A percentile compares a stretch with the other conserved stretches of the same genome.
Evolutionary conservation across 30 jellyfish, hydroid and myxozoan genomes (phyloP).

Genomic region (Cassiopea andromeda): DNA sequence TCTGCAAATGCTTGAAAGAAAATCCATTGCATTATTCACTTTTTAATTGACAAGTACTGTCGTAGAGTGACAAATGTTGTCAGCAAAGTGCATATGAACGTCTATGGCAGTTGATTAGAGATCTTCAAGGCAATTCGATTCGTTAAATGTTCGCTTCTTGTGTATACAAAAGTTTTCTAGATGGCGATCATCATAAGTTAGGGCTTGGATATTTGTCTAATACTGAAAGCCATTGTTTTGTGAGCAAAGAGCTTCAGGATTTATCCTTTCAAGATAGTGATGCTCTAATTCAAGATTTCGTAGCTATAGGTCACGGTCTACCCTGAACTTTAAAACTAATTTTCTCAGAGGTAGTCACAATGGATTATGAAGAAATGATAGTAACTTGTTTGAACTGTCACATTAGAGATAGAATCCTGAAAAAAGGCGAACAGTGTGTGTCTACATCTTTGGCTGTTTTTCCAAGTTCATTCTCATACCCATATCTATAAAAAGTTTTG

Average conservation of each 20-base stretch:
- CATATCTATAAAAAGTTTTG: neutral
- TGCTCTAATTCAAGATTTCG: neutral
- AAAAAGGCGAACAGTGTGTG: too few relatives aligned
- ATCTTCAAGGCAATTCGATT: neutral
- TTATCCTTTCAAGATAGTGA: neutral
- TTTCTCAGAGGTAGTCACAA: neutral
- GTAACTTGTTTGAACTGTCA: too few relatives aligned
- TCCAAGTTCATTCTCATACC: too few relatives aligned
- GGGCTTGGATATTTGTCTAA: neutral
- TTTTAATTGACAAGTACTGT: too few relatives aligned
- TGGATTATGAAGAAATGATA: neutral
- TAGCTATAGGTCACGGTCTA: conserved; percentile 6
- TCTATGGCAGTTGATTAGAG: neutral
- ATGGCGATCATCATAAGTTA: neutral
- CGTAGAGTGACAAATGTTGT: neutral
- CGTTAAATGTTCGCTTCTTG: conserved; percentile 5
- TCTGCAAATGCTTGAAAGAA: too few relatives aligned
- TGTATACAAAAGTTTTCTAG: neutral
- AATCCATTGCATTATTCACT: too few relatives aligned
- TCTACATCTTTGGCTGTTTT: too few relatives aligned
- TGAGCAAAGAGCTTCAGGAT: neutral
- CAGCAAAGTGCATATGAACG: neutral
- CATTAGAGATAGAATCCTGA: too few relatives aligned
- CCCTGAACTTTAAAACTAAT: conserved; percentile 8
- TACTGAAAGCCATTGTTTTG: neutral